These are phyloP conservation scores for Peribatodes rhomboidaria DNA, from an alignment of 2,888 invertebrate genomes.

Conservation along the genomic window DNA sequence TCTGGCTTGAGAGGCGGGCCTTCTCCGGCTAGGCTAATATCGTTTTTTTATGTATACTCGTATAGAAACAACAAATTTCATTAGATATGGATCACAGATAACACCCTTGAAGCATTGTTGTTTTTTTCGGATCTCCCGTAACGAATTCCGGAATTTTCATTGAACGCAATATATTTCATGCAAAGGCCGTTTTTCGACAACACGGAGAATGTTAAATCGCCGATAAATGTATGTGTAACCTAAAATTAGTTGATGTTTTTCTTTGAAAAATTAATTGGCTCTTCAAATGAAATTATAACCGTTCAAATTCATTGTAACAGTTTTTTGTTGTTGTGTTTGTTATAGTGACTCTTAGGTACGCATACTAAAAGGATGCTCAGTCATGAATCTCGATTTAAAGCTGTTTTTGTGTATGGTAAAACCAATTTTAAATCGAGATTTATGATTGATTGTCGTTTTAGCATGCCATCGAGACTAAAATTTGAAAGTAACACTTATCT, in stretches of 20 bases:
- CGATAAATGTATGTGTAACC: constrained; percentile 47
- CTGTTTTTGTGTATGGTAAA: too few species aligned
- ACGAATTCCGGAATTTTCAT: constrained; percentile 53
- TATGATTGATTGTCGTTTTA: too few species aligned
- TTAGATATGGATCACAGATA: too few species aligned
- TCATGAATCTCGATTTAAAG: too few species aligned
- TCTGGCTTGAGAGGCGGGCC: too few species aligned
- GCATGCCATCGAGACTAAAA: too few species aligned
- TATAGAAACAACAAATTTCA: too few species aligned
- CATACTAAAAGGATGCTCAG: too few species aligned
- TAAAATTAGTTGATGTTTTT: constrained; percentile 49
- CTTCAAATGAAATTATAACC: constrained; percentile 25
- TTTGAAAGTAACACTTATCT: too few species aligned
- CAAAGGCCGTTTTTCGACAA: constrained; percentile 41
- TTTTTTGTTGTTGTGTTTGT: constrained; percentile 9
- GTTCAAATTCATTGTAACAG: constrained; percentile 14
- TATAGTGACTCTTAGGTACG: background rate
- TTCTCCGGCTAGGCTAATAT: too few species aligned
- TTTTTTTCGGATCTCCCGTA: constrained; percentile 17
- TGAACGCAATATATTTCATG: constrained; percentile 53
- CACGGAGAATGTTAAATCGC: constrained; percentile 46
- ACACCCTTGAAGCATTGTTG: background rate
- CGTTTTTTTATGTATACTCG: too few species aligned
- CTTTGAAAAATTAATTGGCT: constrained; percentile 45
- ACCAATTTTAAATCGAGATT: too few species aligned